These are phyloP conservation scores for Tragelaphus oryx DNA, from an alignment of 2,797 vertebrate species.

Conservation along the genomic window DNA sequence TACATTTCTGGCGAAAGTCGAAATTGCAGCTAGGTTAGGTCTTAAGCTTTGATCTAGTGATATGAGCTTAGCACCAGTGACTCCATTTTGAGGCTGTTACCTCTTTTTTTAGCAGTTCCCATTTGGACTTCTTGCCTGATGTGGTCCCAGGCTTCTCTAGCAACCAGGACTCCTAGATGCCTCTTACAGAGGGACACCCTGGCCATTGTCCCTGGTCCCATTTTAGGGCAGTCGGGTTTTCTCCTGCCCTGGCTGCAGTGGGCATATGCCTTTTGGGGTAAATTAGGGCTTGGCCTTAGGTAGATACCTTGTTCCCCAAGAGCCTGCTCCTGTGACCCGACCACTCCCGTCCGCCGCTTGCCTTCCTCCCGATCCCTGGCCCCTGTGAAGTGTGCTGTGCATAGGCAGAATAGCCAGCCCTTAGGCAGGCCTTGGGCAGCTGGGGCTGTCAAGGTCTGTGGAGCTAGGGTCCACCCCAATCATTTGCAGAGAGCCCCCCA, in stretches of 20 bases:
- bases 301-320: not conserved
- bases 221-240: not conserved
- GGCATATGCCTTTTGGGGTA: not conserved
- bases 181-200: not conserved
- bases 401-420: not conserved
- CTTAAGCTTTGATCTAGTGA: not conserved
- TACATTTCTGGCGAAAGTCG: not conserved
- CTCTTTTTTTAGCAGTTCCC: not conserved
- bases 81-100: not conserved
- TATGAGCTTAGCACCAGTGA: not conserved
- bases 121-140: not conserved
- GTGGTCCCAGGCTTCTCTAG: not conserved
- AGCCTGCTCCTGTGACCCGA: not conserved
- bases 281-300: not conserved
- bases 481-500: not conserved
- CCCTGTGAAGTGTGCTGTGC: not conserved
- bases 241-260: not conserved
- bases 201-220: not conserved
- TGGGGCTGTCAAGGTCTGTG: not conserved
- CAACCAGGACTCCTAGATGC: not conserved
- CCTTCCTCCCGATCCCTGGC: not conserved
- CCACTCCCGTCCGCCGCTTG: accelerated
- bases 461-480: no score
- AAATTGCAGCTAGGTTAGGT: not conserved
- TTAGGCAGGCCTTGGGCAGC: not conserved